Evolutionary conservation across 2,113 vertebrate genomes (phyloP).

Genomic region (Thalassarche chlororhynchos): DNA sequence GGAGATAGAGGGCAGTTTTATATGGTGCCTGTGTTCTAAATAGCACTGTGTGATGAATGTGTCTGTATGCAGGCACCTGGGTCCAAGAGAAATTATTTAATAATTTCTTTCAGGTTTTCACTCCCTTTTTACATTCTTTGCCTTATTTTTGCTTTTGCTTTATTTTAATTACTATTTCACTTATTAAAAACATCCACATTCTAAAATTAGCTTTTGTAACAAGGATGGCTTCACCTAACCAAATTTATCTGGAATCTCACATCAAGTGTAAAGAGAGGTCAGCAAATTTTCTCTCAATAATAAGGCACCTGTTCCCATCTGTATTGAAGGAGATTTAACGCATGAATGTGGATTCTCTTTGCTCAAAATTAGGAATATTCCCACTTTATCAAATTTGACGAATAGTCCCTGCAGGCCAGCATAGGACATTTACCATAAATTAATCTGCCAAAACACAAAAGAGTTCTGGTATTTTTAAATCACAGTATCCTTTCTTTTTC

Average conservation of each 20-base stretch:
- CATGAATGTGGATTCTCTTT: background rate
- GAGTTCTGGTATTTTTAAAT: background rate
- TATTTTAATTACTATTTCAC: background rate
- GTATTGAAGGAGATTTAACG: background rate
- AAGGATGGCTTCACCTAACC: background rate
- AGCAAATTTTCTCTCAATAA: background rate
- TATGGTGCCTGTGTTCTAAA: background rate
- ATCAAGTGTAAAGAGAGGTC: background rate
- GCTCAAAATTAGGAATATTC: background rate
- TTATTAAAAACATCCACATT: background rate
- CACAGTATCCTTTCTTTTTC: background rate
- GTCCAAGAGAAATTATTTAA: background rate
- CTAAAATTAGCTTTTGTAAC: background rate
- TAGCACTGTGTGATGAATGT: background rate
- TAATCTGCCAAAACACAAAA: background rate
- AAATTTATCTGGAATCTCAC: background rate
- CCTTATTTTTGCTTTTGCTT: background rate
- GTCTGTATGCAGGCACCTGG: background rate
- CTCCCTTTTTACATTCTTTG: background rate
- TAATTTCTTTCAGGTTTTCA: background rate
- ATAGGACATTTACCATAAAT: background rate
- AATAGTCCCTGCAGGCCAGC: background rate
- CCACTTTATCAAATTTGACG: background rate
- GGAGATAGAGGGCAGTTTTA: background rate
- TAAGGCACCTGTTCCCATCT: background rate